phyloP scores from a whole-genome alignment of 64 coral and sea anemone genomes.

The Astreopora myriophthalma region DNA sequence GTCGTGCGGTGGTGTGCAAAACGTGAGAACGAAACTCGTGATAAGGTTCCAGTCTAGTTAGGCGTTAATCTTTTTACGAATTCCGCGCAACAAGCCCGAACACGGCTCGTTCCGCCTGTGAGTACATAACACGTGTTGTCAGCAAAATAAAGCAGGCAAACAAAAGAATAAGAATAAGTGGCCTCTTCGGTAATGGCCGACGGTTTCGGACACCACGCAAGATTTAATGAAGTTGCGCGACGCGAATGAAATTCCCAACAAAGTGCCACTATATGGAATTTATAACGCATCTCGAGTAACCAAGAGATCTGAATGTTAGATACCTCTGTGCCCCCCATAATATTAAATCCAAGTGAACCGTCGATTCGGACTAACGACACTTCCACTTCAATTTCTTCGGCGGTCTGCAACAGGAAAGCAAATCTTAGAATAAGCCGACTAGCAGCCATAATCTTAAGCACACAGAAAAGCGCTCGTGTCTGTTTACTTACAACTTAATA shows the following conservation, averaged over 20 bases:
- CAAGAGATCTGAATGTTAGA: background rate
- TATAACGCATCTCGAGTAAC: slow-evolving; percentile 26
- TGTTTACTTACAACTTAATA: slow-evolving; percentile 93
- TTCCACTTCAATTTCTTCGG: slow-evolving; percentile 85
- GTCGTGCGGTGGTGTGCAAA: background rate
- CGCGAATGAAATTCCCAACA: slow-evolving; percentile 62
- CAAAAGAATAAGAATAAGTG: background rate
- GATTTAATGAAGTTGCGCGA: slow-evolving; percentile 56
- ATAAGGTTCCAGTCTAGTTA: slow-evolving; percentile 70
- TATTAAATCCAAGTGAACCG: slow-evolving; percentile 89
- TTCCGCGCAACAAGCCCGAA: slow-evolving; percentile 38
- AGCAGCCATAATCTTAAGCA: slow-evolving; percentile 77
- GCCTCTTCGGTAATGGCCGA: background rate
- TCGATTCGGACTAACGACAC: slow-evolving; percentile 72
- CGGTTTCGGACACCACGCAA: background rate
- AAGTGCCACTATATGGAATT: slow-evolving; percentile 47
- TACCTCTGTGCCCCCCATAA: slow-evolving; percentile 94
- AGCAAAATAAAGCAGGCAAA: slow-evolving; percentile 4
- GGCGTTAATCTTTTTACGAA: slow-evolving; percentile 61
- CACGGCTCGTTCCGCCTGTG: background rate
- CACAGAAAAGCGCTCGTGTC: slow-evolving; percentile 59
- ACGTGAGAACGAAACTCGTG: slow-evolving; percentile 69
- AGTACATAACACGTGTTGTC: background rate
- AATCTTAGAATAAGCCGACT: slow-evolving; percentile 63
- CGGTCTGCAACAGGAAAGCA: slow-evolving; percentile 66